Evolutionary conservation across 2,113 vertebrate species (phyloP).

Genomic region (Microcebus jonahi): DNA sequence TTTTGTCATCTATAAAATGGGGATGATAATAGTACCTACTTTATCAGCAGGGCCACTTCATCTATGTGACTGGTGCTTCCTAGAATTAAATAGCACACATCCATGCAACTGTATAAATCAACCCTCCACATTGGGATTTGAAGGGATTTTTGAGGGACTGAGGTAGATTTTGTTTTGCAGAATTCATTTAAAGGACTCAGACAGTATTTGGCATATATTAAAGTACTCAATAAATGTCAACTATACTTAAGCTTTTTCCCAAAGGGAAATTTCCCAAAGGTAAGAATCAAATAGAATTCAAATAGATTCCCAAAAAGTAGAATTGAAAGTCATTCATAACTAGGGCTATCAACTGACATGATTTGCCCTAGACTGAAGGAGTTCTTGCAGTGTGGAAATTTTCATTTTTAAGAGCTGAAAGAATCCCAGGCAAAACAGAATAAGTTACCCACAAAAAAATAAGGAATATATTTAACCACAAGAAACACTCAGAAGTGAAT

Average conservation of each 20-base stretch:
- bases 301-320: too few species aligned
- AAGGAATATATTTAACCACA: constrained; percentile 17
- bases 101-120: background rate
- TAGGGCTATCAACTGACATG: background rate
- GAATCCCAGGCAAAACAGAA: background rate
- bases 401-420: constrained; percentile 13
- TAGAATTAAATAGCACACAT: background rate
- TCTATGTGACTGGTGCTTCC: background rate
- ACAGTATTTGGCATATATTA: background rate
- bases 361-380: background rate
- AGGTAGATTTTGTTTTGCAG: background rate
- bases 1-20: background rate
- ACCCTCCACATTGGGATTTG: background rate
- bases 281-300: constrained; percentile 28
- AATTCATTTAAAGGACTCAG: background rate
- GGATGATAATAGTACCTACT: background rate
- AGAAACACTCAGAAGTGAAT: constrained; percentile 16
- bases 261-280: constrained; percentile 9
- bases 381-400: background rate
- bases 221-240: background rate
- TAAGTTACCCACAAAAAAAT: constrained; percentile 1
- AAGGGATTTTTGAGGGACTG: background rate
- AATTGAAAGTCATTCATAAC: constrained; percentile 5
- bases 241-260: background rate
- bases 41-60: background rate